Evolutionary conservation across 2,888 invertebrate species (phyloP).

Genomic region (Caenorhabditis sinica): DNA sequence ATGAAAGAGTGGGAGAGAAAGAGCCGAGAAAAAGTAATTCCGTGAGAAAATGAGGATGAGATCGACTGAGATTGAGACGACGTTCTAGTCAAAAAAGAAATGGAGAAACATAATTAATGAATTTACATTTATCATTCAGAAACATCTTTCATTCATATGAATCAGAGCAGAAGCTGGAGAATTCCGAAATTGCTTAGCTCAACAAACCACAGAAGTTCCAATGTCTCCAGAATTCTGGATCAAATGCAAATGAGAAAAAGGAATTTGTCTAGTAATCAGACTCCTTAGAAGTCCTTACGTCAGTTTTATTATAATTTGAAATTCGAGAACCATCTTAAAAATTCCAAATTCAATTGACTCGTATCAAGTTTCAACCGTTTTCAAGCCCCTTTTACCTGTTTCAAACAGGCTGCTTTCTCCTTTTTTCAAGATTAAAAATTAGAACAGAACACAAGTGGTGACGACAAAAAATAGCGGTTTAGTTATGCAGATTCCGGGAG

Average conservation of each 20-base stretch:
- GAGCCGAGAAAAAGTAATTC: conserved; percentile 1
- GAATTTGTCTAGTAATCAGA: conserved; percentile 13
- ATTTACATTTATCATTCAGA: conserved; percentile 8
- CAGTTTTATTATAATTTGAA: conserved; percentile 57
- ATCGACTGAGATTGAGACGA: background rate
- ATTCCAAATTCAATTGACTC: conserved; percentile 26
- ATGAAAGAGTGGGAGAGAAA: conserved; percentile 6
- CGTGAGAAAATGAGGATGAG: conserved; percentile 6
- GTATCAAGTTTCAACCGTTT: conserved; percentile 2
- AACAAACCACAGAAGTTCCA: background rate
- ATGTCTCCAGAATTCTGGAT: background rate
- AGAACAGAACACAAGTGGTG: conserved; percentile 2
- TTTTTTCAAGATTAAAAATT: background rate
- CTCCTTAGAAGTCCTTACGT: conserved; percentile 37
- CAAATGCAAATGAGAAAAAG: background rate
- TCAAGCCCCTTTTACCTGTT: background rate
- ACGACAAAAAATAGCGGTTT: background rate
- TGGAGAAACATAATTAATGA: conserved; percentile 20
- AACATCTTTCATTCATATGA: background rate
- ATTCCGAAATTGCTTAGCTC: background rate
- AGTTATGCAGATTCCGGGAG: background rate
- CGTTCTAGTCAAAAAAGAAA: background rate
- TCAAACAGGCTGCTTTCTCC: background rate
- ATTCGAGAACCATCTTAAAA: conserved; percentile 21
- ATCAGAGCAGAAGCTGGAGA: no score